Base-by-base conservation (phyloP, 2,797 vertebrate species). In the Philypnodon macrostomus region DNA sequence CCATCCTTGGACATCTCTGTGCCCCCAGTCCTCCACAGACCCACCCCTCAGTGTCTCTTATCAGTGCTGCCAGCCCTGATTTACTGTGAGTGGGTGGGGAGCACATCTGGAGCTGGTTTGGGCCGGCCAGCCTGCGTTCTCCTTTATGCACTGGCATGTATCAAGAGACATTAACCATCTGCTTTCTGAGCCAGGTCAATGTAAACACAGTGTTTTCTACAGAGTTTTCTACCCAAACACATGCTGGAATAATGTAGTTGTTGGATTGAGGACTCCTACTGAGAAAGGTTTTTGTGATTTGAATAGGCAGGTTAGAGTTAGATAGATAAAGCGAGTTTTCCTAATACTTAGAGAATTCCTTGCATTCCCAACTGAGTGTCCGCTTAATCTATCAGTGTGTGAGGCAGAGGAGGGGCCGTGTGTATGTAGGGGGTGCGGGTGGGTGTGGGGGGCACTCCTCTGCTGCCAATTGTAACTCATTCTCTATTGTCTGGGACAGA, bases 321-420 rank as follows among this genome's bases (percentile, higher is more conserved):
- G 13, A n/a, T n/a, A 24, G 49, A 33, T 55, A 67, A 57, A 60
- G 58, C 19, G 41, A 38, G 15, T 53, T 78, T 86, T 85, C 73
- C 76, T 79, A 90, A 88, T 85, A 85, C 79, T 92, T 92, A 91
- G 90, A 92, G 80, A 91, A 94, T 95, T 94, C 92, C 84, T 90
- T 66, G 68, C 91, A 94, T 94, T 92, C 91, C 81, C 85, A 69
- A 79, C 85, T 81, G 84, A 87, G 79, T 80, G 33, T 87, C 85
- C 80, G 83, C 84, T 88, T 93, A 91, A 83, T 88, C 87, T 90
- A 63, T 81, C 45, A 35, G 46, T 15, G 36, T 30, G 46, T 26
- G 27, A 51, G 6, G 30, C 34, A 49, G 17, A 42, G 23, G 17
- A n/a, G 37, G 37, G 18, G 19, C 4, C 2, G n/a, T 23, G 21